Base-by-base conservation (phyloP, 2,113 vertebrate genomes). In the Microcebus tavaratra region DNA sequence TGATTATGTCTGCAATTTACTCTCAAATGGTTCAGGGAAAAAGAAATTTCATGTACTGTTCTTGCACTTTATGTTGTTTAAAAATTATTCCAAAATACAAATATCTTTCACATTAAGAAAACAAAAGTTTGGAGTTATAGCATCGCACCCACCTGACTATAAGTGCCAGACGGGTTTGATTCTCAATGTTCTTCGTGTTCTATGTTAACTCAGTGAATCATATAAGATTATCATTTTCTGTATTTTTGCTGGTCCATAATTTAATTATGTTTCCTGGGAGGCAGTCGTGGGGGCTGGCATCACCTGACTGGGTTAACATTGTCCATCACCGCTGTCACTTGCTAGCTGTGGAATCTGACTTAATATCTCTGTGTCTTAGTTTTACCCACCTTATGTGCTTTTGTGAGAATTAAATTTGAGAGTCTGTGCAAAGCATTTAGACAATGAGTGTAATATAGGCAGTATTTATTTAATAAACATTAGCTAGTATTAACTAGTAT, bases 341-440 rank as follows among this genome's bases (percentile, higher is more conserved):
- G 39, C 23, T 79, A 82, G 12, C 31, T 53, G 20, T 72, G 48
- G 13, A 73, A 42, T 70, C 88, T 55, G 67, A 25, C 3, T 31
- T 81, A 90, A 39, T 13, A 61, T 91, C 20, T 63, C 53, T 92
- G 20, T 92, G 20, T 53, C 55, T 88, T 36, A 39, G 25, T 86
- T 95, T 72, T 45, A 53, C 20, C 39, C 13, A 29, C 39, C 18
- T 73, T 29, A 31, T 2, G 59, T 31, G 27, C 2, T 90, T 87
- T 55, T 61, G 36, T 29, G n/a, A 72, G 18, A 95, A 34, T 94
- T 92, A 84, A 87, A 94, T 65, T 39, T 72, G 63, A 39, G 88
- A 72, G 48, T 36, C 34, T 76, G 17, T n/a, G 31, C 14, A 57
- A 90, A 95, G 13, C 14, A 29, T 39, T 87, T 80, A 57, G 27